These are phyloP conservation scores for Rostratula benghalensis DNA, from an alignment of 2,113 vertebrate species.

Conservation along the genomic window DNA sequence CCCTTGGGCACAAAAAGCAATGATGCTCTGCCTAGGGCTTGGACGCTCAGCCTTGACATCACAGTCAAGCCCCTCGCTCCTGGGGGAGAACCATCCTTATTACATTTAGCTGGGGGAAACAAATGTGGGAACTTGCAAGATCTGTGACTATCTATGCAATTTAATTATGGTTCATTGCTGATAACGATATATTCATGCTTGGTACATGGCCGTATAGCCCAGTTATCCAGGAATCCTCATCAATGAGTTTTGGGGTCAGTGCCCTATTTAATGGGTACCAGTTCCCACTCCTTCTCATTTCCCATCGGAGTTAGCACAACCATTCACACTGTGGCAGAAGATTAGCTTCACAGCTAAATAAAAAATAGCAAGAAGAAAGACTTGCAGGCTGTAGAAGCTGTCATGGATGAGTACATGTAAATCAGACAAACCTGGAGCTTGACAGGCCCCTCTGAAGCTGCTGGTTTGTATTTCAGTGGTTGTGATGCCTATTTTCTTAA, in stretches of 20 bases:
- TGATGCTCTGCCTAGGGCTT: not conserved
- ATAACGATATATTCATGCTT: fast-evolving
- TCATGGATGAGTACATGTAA: fast-evolving
- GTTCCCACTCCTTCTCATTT: not conserved
- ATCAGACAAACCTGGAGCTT: not conserved
- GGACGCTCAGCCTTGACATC: not conserved
- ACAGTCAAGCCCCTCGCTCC: fast-evolving
- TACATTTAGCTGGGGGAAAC: too few relatives aligned
- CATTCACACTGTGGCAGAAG: not conserved
- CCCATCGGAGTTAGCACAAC: not conserved
- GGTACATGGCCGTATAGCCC: fast-evolving
- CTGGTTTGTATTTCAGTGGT: fast-evolving
- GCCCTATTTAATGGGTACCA: not conserved
- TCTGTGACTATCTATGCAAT: not conserved
- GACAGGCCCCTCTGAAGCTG: not conserved
- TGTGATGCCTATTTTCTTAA: not conserved
- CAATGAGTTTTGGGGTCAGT: not conserved
- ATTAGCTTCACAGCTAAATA: not conserved
- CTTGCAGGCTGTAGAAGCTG: not conserved
- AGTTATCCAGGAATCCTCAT: not conserved
- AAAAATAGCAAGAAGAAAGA: not conserved
- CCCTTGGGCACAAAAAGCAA: fast-evolving
- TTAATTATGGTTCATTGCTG: fast-evolving
- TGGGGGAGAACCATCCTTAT: not conserved
- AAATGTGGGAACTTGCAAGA: too few relatives aligned